Percentiles rank a stretch among this genome's conserved stretches.
Conservation (phyloP, 1,140 invertebrate species). For the Tetranychus cinnabarinus region DNA sequence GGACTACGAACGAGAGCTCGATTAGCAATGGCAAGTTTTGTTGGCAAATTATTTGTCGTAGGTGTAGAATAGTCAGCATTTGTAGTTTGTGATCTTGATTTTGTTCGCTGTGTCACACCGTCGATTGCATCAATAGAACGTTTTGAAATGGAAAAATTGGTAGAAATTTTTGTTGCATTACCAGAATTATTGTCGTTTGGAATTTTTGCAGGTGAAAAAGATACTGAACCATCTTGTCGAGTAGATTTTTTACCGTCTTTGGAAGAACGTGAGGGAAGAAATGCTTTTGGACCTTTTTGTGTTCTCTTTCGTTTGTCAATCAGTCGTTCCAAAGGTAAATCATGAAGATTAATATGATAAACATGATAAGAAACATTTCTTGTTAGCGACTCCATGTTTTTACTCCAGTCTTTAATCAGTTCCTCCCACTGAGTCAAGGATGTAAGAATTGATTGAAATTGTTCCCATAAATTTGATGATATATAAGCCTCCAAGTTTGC, state of each 20-base stretch:
- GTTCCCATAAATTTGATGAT: constrained; percentile 70
- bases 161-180: neutral
- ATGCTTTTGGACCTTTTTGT: neutral
- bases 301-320: constrained; percentile 28
- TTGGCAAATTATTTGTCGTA: neutral
- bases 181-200: no score
- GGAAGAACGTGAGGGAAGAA: neutral
- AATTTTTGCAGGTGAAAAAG: no score
- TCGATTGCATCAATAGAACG: neutral
- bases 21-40: neutral
- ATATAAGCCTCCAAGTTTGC: constrained; percentile 84
- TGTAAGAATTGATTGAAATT: constrained; percentile 63
- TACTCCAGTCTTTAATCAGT: constrained; percentile 84
- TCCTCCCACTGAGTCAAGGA: constrained; percentile 82
- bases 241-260: neutral
- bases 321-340: constrained; percentile 58
- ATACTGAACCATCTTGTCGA: no score
- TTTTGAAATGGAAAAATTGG: neutral
- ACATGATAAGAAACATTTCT: constrained; percentile 73
- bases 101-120: neutral
- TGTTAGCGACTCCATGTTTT: constrained; percentile 86
- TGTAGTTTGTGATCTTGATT: neutral
- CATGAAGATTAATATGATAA: constrained; percentile 69
- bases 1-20: neutral
- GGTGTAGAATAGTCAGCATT: neutral